These are phyloP conservation scores for Doryteuthis pealeii DNA, from an alignment of 1,140 invertebrate genomes.

Conservation along the genomic window DNA sequence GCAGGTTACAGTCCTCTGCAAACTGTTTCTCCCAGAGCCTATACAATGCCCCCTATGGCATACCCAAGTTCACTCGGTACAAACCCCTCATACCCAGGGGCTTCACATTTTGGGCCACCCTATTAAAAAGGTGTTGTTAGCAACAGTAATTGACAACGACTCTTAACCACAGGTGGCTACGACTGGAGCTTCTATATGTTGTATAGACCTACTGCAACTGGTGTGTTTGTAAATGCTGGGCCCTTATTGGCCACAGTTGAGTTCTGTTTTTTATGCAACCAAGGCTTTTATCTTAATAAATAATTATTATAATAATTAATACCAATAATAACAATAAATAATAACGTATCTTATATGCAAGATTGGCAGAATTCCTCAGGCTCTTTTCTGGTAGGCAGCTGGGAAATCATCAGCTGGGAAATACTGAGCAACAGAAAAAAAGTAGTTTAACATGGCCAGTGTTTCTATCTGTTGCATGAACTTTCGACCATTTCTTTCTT, in stretches of 20 bases:
- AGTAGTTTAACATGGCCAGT: not conserved
- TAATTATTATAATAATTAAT: too few species aligned
- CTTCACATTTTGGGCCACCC: conserved; percentile 7
- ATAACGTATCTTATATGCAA: not conserved
- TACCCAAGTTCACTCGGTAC: not conserved
- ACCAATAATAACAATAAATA: too few species aligned
- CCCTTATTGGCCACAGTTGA: conserved; percentile 12
- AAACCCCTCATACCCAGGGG: conserved; percentile 2
- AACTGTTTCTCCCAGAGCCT: conserved; percentile 1
- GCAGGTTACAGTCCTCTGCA: conserved; percentile 4
- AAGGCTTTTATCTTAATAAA: not conserved
- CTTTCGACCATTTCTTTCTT: too few species aligned
- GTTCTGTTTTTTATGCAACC: conserved; percentile 2
- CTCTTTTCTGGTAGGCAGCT: not conserved
- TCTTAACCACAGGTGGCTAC: not conserved
- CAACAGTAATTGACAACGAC: not conserved
- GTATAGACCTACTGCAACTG: conserved; percentile 13
- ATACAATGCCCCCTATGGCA: conserved; percentile 9
- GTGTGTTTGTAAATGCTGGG: conserved; percentile 12
- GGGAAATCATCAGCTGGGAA: not conserved
- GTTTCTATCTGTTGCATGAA: too few species aligned
- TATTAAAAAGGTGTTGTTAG: conserved; percentile 8
- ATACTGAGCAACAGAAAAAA: not conserved
- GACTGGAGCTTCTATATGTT: conserved; percentile 14
- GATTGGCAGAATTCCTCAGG: not conserved